Percentiles rank a stretch among this genome's conserved stretches.
phyloP scores from a whole-genome alignment of 2,888 invertebrate species.

The Zaprionus bogoriensis region DNA sequence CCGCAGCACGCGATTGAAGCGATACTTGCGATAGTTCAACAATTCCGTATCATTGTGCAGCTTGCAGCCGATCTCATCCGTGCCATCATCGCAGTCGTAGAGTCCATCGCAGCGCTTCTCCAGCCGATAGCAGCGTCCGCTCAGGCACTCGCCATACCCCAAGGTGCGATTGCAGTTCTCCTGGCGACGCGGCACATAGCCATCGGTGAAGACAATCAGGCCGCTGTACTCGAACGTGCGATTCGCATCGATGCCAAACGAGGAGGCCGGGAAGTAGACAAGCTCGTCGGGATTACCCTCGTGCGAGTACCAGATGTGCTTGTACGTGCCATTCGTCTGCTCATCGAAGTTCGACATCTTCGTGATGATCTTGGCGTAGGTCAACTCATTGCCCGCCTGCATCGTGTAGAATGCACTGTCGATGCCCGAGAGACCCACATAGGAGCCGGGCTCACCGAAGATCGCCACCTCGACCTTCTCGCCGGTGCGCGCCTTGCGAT shows the following conservation, averaged over 20 bases:
- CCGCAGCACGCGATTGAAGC: slow-evolving; percentile 93
- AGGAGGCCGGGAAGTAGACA: slow-evolving; percentile 93
- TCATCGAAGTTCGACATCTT: slow-evolving; percentile 95
- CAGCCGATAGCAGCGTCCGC: slow-evolving; percentile 90
- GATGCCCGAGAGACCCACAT: slow-evolving; percentile 95
- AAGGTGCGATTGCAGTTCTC: slow-evolving; percentile 88
- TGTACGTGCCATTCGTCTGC: slow-evolving; percentile 91
- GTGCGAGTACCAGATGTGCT: slow-evolving; percentile 93
- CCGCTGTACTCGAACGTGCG: slow-evolving; percentile 96
- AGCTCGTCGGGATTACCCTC: slow-evolving; percentile 91
- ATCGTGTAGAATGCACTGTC: slow-evolving; percentile 95
- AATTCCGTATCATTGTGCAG: slow-evolving; percentile 87
- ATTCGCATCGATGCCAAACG: slow-evolving; percentile 96
- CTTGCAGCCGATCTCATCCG: slow-evolving; percentile 92
- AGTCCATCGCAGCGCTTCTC: slow-evolving; percentile 90
- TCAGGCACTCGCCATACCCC: slow-evolving; percentile 91
- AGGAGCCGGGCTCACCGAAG: slow-evolving; percentile 96
- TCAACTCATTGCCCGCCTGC: slow-evolving; percentile 96
- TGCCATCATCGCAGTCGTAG: slow-evolving; percentile 91
- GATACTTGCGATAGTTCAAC: slow-evolving; percentile 88
- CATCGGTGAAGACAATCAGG: slow-evolving; percentile 95
- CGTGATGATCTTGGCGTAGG: slow-evolving; percentile 92
- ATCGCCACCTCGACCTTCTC: slow-evolving; percentile 96
- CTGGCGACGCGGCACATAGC: slow-evolving; percentile 87
- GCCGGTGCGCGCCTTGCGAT: slow-evolving; percentile 96